These are phyloP conservation scores for Sinocyclocheilus maitianheensis DNA, from an alignment of 2,113 vertebrate genomes.

Conservation along the genomic window DNA sequence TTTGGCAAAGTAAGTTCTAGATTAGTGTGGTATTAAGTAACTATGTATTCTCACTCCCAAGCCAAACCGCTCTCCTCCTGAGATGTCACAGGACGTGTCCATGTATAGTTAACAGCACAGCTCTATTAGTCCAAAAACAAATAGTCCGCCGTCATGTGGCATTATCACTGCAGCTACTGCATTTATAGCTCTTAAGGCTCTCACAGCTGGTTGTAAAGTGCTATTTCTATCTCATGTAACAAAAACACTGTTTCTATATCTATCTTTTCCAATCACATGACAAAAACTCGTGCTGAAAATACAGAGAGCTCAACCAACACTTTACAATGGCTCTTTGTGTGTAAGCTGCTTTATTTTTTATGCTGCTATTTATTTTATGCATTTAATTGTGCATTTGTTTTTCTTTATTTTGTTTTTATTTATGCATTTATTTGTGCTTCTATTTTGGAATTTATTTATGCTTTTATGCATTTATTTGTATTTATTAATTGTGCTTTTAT, in stretches of 20 bases:
- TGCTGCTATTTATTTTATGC: neutral
- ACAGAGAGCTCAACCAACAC: neutral
- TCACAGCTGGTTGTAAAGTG: neutral
- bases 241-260: neutral
- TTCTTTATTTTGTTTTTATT: neutral
- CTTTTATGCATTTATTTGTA: neutral
- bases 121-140: constrained; percentile 4
- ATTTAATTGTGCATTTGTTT: neutral
- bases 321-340: neutral
- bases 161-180: constrained; percentile 17
- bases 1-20: neutral
- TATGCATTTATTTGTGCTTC: neutral
- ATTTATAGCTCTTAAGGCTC: constrained; percentile 10
- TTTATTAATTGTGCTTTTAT: neutral
- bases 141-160: neutral
- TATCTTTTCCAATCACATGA: constrained; percentile 4
- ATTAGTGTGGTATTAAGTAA: neutral
- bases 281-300: neutral
- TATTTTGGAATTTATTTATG: neutral
- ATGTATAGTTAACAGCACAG: constrained; percentile 6
- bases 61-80: constrained; percentile 18
- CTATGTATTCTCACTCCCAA: neutral
- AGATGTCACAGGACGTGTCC: constrained; percentile 2
- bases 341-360: neutral
- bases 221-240: neutral